A percentile compares a stretch with the other conserved stretches of the same genome.
Evolutionary conservation across 92 coral and sea anemone species (phyloP).

Genomic region (Heliopora coerulea): DNA sequence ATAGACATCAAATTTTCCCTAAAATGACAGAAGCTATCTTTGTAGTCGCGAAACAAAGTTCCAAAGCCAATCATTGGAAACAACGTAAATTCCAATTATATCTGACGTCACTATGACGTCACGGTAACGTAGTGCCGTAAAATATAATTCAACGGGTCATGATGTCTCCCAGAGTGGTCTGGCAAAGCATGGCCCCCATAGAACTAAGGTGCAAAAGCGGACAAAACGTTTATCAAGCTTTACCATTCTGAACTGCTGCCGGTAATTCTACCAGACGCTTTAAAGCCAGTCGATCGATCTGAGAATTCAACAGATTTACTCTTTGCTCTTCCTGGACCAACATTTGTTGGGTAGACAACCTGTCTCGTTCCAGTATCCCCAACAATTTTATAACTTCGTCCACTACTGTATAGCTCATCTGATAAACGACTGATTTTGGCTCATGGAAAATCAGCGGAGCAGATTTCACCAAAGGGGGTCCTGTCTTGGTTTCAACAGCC

Average conservation of each 20-base stretch:
- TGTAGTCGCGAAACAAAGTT: too few species aligned
- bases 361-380: slow-evolving; percentile 82
- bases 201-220: too few species aligned
- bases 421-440: slow-evolving; percentile 37
- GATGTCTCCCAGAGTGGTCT: slow-evolving; percentile 4
- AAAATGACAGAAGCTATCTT: too few species aligned
- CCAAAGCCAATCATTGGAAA: too few species aligned
- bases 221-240: too few species aligned
- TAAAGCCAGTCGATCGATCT: slow-evolving; percentile 81
- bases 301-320: slow-evolving; percentile 60
- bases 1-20: too few species aligned
- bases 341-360: slow-evolving; percentile 69
- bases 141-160: too few species aligned
- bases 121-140: too few species aligned
- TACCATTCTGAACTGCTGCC: slow-evolving; percentile 91
- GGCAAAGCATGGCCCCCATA: too few species aligned
- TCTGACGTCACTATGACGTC: too few species aligned
- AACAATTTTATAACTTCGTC: slow-evolving; percentile 79
- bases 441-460: too few species aligned
- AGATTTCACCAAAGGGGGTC: slow-evolving; percentile 42
- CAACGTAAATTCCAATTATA: too few species aligned
- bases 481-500: slow-evolving; percentile 58
- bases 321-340: slow-evolving; percentile 68
- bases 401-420: slow-evolving; percentile 60
- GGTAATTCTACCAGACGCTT: slow-evolving; percentile 85